phyloP scores from a whole-genome alignment of 2,113 vertebrate genomes.

The Microcebus lehilahytsara region DNA sequence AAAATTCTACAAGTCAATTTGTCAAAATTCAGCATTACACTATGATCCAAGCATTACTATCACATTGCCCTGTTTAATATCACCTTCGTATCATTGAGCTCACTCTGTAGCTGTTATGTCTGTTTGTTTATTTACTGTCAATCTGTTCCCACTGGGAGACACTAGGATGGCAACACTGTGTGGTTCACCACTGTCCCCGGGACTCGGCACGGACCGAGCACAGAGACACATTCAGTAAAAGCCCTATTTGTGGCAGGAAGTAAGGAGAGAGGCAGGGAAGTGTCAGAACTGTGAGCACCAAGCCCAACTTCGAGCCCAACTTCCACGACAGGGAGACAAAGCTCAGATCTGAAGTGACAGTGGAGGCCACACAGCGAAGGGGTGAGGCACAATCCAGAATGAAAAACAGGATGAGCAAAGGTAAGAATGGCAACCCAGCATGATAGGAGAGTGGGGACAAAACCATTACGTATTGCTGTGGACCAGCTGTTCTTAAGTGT shows the following conservation, averaged over 20 bases:
- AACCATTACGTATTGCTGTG: fast-evolving
- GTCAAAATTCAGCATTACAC: background rate
- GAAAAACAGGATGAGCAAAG: no score
- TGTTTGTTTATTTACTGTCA: fast-evolving
- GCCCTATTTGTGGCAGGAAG: background rate
- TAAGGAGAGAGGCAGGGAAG: background rate
- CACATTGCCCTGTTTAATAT: background rate
- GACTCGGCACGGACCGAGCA: background rate
- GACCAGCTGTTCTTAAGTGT: background rate
- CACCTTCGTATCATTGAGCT: background rate
- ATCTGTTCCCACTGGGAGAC: background rate
- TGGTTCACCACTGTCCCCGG: background rate
- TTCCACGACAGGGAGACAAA: background rate
- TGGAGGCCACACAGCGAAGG: background rate
- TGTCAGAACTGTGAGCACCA: background rate
- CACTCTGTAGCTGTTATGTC: background rate
- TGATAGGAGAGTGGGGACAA: fast-evolving
- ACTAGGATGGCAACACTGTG: background rate
- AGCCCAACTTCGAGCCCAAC: no score
- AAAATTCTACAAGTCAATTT: background rate
- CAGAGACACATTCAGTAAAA: background rate
- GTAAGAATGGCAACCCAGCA: background rate
- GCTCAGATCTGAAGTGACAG: background rate
- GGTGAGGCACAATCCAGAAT: background rate
- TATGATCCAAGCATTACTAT: background rate